Base-by-base conservation (phyloP, 2,888 invertebrate genomes). In the Pandemis heparana region DNA sequence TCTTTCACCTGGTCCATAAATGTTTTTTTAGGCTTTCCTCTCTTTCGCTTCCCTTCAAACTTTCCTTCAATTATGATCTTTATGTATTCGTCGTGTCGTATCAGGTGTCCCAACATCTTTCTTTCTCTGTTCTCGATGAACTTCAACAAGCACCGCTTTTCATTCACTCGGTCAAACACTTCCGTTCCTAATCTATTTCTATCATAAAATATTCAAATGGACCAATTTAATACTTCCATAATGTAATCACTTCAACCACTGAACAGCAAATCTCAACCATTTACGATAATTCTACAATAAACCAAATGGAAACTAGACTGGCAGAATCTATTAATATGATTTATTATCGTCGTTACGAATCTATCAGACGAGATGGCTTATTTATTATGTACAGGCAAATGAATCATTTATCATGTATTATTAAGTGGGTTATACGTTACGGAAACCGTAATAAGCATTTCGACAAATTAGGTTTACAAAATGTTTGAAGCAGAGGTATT, bases 341-440 rank as follows among this genome's bases (percentile, higher is more conserved):
- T 60, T 60, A 60, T 38, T 38, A n/a, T 14, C 60, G 38, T 38
- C 32, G 6, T 38, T 38, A 32, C 38, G 60, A 60, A 38, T 38
- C 60, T 60, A 60, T 60, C 60, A 60, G 60, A n/a, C 14, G 14
- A 60, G 60, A 60, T 60, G n/a, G 60, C 60, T 60, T 60, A 60
- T 60, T 60, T 60, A 60, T 60, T 60, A 60, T 60, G 60, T 60
- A 60, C 38, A 60, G 8, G 38, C 60, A n/a, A 60, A 60, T 38
- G n/a, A 12, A 60, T 60, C 38, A 14, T 14, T 60, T 60, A 38
- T 60, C 56, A n/a, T 32, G 14, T 38, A 38, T 14, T 38, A 60
- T 9, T 60, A 38, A 60, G n/a, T 38, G 38, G 38, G 32, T 32
- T 32, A 56, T 56, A 12, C 16, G 23, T 32, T 32, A 32, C 23